Percentiles rank a stretch among this genome's conserved stretches.
Conservation (phyloP, 2,888 invertebrate genomes). For the Torymus auratus region DNA sequence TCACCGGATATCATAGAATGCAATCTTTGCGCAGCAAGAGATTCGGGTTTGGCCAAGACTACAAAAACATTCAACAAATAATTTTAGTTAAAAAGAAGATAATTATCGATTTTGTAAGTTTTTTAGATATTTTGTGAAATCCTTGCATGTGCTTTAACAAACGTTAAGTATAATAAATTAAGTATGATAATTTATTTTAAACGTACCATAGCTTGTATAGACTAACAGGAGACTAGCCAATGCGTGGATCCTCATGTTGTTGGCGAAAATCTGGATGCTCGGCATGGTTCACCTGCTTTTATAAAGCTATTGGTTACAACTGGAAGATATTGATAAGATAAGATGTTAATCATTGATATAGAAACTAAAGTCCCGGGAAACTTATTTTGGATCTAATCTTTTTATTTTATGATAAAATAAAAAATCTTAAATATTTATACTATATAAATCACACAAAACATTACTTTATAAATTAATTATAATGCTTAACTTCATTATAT, state of each 20-base stretch:
- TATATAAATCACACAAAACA: no score
- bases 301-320: constrained; percentile 62
- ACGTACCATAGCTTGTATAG: constrained; percentile 41
- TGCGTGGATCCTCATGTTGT: constrained; percentile 63
- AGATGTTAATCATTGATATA: constrained; percentile 44
- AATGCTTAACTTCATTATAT: no score
- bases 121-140: no score
- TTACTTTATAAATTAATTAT: no score
- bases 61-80: neutral
- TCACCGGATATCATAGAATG: constrained; percentile 33
- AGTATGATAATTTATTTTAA: no score
- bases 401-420: neutral
- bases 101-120: neutral
- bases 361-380: constrained; percentile 9
- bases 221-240: constrained; percentile 61
- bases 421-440: no score
- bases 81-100: no score
- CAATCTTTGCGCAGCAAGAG: neutral
- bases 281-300: constrained; percentile 51
- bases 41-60: constrained; percentile 11
- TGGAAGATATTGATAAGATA: constrained; percentile 53
- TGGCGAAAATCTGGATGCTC: constrained; percentile 52
- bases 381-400: neutral
- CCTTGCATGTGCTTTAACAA: no score
- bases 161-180: no score